Evolutionary conservation across 2,888 invertebrate genomes (phyloP).

Genomic region (Archips crataeganus): DNA sequence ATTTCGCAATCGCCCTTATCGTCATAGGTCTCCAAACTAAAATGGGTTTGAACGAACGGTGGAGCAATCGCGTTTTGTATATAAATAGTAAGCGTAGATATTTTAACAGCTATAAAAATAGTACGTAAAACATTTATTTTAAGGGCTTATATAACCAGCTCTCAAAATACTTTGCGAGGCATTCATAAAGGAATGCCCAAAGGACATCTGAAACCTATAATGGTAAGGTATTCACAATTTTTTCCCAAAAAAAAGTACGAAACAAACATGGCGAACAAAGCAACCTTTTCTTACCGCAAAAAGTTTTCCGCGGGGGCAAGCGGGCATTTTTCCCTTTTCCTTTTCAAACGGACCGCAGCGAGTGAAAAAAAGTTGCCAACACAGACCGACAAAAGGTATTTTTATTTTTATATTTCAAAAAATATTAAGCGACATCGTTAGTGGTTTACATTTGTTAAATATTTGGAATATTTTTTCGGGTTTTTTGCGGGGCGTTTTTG

Average conservation of each 20-base stretch:
- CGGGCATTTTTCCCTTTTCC: constrained; percentile 78
- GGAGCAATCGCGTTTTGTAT: too few species aligned
- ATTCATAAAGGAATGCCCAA: constrained; percentile 28
- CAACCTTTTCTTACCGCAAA: constrained; percentile 84
- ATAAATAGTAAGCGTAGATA: too few species aligned
- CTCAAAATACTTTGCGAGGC: background rate
- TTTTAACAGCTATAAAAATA: too few species aligned
- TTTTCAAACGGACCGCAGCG: constrained; percentile 80
- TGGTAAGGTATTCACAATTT: constrained; percentile 45
- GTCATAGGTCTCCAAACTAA: too few species aligned
- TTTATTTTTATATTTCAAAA: constrained; percentile 77
- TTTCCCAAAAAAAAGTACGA: constrained; percentile 53
- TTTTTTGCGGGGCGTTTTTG: constrained; percentile 30
- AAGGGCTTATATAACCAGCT: background rate
- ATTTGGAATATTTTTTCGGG: constrained; percentile 77
- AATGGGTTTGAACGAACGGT: too few species aligned
- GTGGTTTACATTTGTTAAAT: constrained; percentile 83
- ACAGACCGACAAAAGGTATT: constrained; percentile 73
- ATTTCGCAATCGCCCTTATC: too few species aligned
- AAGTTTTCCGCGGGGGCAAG: constrained; percentile 74
- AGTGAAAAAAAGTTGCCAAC: constrained; percentile 71
- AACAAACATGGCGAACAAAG: constrained; percentile 66
- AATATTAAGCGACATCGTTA: constrained; percentile 83
- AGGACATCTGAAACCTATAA: constrained; percentile 40
- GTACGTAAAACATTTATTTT: background rate